Percentiles rank a stretch among this genome's conserved stretches.
Evolutionary conservation across 2,888 invertebrate species (phyloP).

Genomic region (Coelinius sp.): DNA sequence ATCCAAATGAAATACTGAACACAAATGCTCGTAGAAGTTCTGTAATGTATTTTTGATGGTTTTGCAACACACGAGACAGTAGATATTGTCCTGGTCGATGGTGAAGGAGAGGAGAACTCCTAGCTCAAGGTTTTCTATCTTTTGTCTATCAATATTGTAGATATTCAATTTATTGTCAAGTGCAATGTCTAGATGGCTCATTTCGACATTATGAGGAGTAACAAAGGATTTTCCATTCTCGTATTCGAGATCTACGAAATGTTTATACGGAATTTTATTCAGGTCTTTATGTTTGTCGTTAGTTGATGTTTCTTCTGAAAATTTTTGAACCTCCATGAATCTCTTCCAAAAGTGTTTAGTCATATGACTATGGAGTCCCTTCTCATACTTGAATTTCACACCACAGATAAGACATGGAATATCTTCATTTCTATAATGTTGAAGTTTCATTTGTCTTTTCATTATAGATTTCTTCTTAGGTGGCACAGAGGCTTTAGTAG

Average conservation of each 20-base stretch:
- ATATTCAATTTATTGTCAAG: constrained; percentile 4
- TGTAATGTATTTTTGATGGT: constrained; percentile 43
- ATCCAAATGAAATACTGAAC: constrained; percentile 48
- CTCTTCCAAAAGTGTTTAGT: neutral
- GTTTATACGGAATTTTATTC: neutral
- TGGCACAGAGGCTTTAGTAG: neutral
- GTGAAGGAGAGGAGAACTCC: constrained; percentile 23
- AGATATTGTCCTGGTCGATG: constrained; percentile 27
- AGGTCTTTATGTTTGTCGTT: neutral
- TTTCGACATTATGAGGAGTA: neutral
- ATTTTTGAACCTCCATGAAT: neutral
- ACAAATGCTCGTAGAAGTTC: constrained; percentile 53
- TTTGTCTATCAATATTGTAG: constrained; percentile 36
- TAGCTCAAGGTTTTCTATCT: neutral
- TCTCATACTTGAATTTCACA: neutral
- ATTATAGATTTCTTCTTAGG: no score
- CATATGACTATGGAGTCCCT: neutral
- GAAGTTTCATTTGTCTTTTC: no score
- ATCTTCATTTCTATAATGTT: no score
- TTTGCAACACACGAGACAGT: constrained; percentile 55
- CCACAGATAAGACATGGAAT: neutral
- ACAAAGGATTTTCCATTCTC: neutral
- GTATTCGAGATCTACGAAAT: neutral
- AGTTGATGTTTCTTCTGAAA: neutral
- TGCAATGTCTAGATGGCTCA: neutral